These are phyloP conservation scores for Psilopsiagon aymara DNA, from an alignment of 2,113 vertebrate species.

Conservation along the genomic window DNA sequence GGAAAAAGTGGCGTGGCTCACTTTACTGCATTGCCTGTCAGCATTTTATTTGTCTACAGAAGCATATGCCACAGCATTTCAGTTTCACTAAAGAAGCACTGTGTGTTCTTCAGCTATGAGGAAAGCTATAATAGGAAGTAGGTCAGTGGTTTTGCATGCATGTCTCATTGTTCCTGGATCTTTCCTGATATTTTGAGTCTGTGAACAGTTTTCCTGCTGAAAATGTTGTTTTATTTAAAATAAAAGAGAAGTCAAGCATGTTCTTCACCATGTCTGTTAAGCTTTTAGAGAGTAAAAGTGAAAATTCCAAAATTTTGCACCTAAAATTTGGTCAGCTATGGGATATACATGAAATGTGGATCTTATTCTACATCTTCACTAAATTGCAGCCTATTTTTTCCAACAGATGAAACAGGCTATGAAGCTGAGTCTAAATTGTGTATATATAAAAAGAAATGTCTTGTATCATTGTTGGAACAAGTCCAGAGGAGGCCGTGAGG, in stretches of 20 bases:
- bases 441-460: background rate
- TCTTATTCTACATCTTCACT: background rate
- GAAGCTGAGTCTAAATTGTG: background rate
- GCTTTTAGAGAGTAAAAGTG: background rate
- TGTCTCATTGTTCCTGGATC: slow-evolving; percentile 15
- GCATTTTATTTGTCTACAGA: slow-evolving; percentile 43
- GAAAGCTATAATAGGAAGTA: slow-evolving; percentile 58
- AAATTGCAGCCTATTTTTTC: background rate
- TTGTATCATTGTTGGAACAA: background rate
- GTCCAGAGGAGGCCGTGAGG: background rate
- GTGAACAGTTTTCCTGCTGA: background rate
- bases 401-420: background rate
- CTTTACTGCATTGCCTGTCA: slow-evolving; percentile 45
- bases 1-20: slow-evolving; percentile 10
- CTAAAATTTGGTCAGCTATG: background rate
- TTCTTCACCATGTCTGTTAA: background rate
- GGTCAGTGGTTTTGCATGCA: slow-evolving; percentile 41
- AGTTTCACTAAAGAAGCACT: slow-evolving; percentile 1
- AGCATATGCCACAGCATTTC: slow-evolving; percentile 55
- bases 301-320: background rate
- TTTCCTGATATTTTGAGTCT: slow-evolving; percentile 10
- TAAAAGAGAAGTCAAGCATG: background rate
- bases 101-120: slow-evolving; percentile 23
- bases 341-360: background rate
- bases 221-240: slow-evolving; percentile 14